phyloP scores from a whole-genome alignment of 2,113 vertebrate species.

The Corapipo altera region DNA sequence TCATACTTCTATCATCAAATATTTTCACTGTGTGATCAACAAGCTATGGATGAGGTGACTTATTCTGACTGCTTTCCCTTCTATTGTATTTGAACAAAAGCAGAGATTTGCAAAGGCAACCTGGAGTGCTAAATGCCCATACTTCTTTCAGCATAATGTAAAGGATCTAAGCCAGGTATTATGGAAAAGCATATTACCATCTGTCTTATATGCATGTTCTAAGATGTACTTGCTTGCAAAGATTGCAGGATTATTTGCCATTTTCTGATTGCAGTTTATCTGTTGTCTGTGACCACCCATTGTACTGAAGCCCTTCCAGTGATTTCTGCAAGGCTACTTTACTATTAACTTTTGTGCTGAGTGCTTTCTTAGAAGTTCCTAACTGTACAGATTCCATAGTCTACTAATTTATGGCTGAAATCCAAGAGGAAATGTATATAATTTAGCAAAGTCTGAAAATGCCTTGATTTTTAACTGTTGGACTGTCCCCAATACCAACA shows the following conservation, averaged over 20 bases:
- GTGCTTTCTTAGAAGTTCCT: not conserved
- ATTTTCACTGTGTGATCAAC: not conserved
- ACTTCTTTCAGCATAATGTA: not conserved
- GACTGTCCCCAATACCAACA: not conserved
- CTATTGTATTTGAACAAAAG: not conserved
- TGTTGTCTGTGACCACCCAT: not conserved
- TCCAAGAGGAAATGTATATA: not conserved
- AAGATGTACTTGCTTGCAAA: not conserved
- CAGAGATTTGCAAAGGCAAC: not conserved
- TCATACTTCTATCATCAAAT: not conserved
- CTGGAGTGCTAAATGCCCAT: rapidly evolving
- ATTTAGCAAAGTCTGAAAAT: not conserved
- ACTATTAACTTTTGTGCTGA: not conserved
- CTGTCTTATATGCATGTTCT: not conserved
- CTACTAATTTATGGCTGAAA: not conserved
- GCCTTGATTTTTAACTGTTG: not conserved
- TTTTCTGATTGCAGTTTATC: not conserved
- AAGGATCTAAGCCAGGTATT: not conserved
- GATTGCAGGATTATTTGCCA: not conserved
- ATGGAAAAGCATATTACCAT: not conserved
- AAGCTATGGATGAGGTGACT: not conserved
- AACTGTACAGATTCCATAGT: not conserved
- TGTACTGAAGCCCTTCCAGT: not conserved
- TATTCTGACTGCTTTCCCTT: not conserved
- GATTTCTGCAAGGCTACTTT: not conserved